These are phyloP conservation scores for Athalia circularis DNA, from an alignment of 2,888 invertebrate genomes.

Conservation along the genomic window DNA sequence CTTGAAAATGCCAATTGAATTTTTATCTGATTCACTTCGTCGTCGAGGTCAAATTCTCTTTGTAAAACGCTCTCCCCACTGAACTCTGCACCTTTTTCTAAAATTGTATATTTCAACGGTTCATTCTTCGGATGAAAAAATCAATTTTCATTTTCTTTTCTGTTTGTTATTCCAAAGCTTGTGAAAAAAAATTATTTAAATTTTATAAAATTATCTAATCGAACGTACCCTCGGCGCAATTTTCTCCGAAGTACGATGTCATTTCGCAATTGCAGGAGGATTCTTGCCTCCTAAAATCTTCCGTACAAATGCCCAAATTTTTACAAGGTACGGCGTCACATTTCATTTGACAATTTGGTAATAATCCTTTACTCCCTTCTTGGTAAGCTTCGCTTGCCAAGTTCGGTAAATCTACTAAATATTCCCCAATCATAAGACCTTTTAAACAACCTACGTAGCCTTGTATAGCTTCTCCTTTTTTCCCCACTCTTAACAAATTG, in stretches of 20 bases:
- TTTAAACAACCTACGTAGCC: conserved; percentile 92
- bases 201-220: too few species aligned
- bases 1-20: conserved; percentile 92
- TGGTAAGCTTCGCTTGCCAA: conserved; percentile 83
- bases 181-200: too few species aligned
- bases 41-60: conserved; percentile 84
- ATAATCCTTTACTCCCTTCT: conserved; percentile 83
- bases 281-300: conserved; percentile 90
- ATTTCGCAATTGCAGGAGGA: conserved; percentile 92
- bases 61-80: conserved; percentile 90
- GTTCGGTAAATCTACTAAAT: conserved; percentile 85
- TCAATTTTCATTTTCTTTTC: too few species aligned
- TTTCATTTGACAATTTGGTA: conserved; percentile 91
- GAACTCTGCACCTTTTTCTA: conserved; percentile 92
- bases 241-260: conserved; percentile 92
- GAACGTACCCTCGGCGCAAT: conserved; percentile 82
- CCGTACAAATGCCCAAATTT: conserved; percentile 90
- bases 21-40: conserved; percentile 85
- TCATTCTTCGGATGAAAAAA: too few species aligned
- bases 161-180: too few species aligned
- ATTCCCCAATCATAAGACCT: conserved; percentile 89
- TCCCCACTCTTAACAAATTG: conserved; percentile 79
- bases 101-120: neutral
- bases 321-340: conserved; percentile 92
- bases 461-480: conserved; percentile 76